These are phyloP conservation scores for Diarsia rubi DNA, from an alignment of 2,888 invertebrate genomes.

Conservation along the genomic window DNA sequence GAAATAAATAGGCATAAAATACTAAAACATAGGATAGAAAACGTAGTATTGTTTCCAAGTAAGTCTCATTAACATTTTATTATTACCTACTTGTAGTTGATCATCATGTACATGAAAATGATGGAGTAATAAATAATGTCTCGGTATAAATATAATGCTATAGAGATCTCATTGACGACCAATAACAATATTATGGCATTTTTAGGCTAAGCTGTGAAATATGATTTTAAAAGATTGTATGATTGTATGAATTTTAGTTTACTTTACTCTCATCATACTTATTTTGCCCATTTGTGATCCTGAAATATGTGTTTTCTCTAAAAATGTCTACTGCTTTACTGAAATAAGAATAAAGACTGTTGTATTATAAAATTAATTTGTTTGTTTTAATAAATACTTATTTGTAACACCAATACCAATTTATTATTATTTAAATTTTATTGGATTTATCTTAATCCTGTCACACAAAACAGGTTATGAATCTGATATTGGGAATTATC, in stretches of 20 bases:
- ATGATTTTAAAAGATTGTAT: conserved; percentile 67
- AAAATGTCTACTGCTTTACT: conserved; percentile 87
- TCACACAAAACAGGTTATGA: neutral
- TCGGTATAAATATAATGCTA: conserved; percentile 86
- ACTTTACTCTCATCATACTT: conserved; percentile 74
- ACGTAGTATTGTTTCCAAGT: conserved; percentile 84
- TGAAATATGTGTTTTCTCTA: conserved; percentile 78
- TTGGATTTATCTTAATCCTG: neutral
- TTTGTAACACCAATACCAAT: conserved; percentile 78
- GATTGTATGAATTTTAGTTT: conserved; percentile 72
- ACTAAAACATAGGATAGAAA: conserved; percentile 81
- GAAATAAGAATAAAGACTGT: conserved; percentile 91
- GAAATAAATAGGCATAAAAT: conserved; percentile 79
- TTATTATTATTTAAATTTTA: conserved; percentile 68
- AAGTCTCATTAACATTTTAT: conserved; percentile 83
- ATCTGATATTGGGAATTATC: neutral
- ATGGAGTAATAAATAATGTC: conserved; percentile 82
- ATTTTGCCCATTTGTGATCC: conserved; percentile 84
- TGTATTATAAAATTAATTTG: conserved; percentile 88
- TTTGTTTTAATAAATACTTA: conserved; percentile 86
- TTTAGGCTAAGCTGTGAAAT: conserved; percentile 87
- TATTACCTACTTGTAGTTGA: conserved; percentile 82
- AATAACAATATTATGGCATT: conserved; percentile 90
- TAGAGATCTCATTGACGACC: conserved; percentile 91
- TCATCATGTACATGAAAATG: conserved; percentile 82